phyloP scores from a whole-genome alignment of 2,797 vertebrate genomes.

The Brotogeris chrysoptera region DNA sequence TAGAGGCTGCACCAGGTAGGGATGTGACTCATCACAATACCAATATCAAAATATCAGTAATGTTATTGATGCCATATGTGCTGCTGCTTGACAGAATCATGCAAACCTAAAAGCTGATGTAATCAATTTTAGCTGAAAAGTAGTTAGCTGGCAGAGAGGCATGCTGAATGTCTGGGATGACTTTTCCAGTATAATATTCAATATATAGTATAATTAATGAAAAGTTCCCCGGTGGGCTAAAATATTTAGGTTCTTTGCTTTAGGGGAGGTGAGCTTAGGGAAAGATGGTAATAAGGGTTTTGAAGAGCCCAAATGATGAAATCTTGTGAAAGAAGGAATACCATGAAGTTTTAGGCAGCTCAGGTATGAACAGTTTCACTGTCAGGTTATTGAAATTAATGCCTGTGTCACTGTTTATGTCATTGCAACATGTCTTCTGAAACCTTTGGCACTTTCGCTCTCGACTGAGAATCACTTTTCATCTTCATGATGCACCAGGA shows the following conservation, averaged over 20 bases:
- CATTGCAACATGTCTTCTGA: constrained; percentile 50
- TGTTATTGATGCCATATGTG: not conserved
- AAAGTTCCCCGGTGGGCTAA: not conserved
- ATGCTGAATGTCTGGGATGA: not conserved
- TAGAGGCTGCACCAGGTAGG: not conserved
- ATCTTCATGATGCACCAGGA: not conserved
- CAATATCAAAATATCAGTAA: not conserved
- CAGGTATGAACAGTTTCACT: constrained; percentile 7
- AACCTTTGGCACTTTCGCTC: constrained; percentile 52
- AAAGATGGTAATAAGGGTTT: not conserved
- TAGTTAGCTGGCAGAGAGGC: not conserved
- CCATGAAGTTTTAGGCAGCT: not conserved
- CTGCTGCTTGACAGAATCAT: not conserved
- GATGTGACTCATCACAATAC: not conserved
- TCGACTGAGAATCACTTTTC: constrained; percentile 39
- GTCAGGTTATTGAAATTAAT: constrained; percentile 63
- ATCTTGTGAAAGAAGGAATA: not conserved
- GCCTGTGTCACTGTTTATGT: not conserved
- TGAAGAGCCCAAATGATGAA: not conserved
- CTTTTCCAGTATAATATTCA: constrained; percentile 18
- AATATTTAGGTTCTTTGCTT: not conserved
- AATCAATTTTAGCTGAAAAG: constrained; percentile 1
- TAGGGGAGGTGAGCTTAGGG: not conserved
- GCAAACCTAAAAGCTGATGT: not conserved
- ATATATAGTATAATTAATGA: constrained; percentile 37